Evolutionary conservation across 2,797 vertebrate genomes (phyloP).

Genomic region (Dermochelys coriacea): DNA sequence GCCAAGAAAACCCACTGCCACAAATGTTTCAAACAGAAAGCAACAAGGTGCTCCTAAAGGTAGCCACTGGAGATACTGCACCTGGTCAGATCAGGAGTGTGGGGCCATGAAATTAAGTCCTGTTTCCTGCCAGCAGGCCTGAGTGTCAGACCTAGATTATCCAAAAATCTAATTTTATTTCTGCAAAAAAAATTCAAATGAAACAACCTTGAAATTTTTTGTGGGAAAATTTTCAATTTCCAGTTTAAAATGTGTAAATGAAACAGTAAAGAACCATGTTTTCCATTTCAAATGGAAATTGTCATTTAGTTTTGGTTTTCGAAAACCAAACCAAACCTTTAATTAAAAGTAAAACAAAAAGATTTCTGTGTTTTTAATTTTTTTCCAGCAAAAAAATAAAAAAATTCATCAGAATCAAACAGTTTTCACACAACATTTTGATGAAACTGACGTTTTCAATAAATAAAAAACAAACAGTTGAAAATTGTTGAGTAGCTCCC

Average conservation of each 20-base stretch:
- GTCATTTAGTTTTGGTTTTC: slow-evolving; percentile 34
- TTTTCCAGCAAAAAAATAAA: slow-evolving; percentile 43
- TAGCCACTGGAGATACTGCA: background rate
- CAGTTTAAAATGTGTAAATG: background rate
- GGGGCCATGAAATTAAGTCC: background rate
- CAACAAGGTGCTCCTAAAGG: slow-evolving; percentile 32
- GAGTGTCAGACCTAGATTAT: background rate
- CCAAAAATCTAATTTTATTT: background rate
- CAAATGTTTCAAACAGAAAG: background rate
- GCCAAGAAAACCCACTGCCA: slow-evolving; percentile 33
- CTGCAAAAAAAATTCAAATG: background rate
- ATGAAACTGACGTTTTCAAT: background rate
- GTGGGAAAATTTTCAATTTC: background rate
- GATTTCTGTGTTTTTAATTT: slow-evolving; percentile 56
- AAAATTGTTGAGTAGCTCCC: background rate
- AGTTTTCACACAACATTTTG: background rate
- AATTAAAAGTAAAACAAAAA: slow-evolving; percentile 24
- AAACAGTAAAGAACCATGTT: background rate
- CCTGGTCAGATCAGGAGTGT: background rate
- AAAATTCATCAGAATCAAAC: background rate
- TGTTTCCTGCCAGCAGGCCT: background rate
- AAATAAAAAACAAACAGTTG: slow-evolving; percentile 6
- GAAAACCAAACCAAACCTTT: slow-evolving; percentile 44
- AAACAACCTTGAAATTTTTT: background rate
- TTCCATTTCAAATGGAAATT: slow-evolving; percentile 6